Evolutionary conservation across 2,113 vertebrate genomes (phyloP).

Genomic region (Otus sunia): DNA sequence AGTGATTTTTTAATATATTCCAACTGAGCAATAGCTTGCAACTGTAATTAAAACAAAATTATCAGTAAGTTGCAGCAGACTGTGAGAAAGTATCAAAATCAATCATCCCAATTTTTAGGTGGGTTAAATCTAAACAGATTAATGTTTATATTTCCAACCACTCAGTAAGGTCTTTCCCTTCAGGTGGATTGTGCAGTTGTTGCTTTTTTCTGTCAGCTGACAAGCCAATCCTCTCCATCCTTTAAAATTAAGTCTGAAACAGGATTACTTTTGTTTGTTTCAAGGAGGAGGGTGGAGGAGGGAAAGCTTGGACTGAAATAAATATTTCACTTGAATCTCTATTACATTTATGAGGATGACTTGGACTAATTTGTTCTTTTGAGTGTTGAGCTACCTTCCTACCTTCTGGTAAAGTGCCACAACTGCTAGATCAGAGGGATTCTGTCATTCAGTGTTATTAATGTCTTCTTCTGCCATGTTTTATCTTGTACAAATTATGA

Average conservation of each 20-base stretch:
- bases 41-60: not conserved
- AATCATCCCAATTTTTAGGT: not conserved
- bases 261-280: not conserved
- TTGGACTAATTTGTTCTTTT: not conserved
- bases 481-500: not conserved
- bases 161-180: not conserved
- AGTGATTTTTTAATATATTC: not conserved
- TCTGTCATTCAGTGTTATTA: not conserved
- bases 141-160: not conserved
- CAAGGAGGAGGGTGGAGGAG: accelerated
- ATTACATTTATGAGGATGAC: not conserved
- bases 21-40: not conserved
- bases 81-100: not conserved
- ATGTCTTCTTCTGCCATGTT: not conserved
- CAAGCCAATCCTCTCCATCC: not conserved
- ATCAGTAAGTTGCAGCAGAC: not conserved
- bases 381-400: not conserved
- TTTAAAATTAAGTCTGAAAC: not conserved
- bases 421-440: not conserved
- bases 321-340: not conserved
- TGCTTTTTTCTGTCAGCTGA: not conserved
- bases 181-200: not conserved
- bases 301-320: not conserved
- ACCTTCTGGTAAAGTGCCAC: not conserved
- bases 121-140: not conserved